Evolutionary conservation across 2,888 invertebrate species (phyloP), one percentile per base, ranked within the genome.

Genomic region (Gerris lacustris): DNA sequence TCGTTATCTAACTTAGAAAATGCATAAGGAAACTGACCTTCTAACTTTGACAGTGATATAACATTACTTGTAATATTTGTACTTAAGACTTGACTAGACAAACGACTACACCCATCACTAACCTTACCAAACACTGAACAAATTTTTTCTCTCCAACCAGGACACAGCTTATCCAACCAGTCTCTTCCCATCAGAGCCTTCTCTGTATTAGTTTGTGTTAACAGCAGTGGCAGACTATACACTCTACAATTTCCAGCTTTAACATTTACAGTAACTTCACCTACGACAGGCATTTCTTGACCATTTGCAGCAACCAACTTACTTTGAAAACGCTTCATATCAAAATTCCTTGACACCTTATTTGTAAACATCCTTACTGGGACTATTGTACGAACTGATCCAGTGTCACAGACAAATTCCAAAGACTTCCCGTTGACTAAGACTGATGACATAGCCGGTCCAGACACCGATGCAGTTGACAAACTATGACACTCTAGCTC

Each of bases 1-100:
- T 18, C 44, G 17, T 69, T 68, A 31, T 70, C 31, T 15, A 55
- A 55, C 15, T 55, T 55, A 55, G 55, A 55, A 55, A 55, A 55
- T 11, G 55, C 55, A 55, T 55, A 55, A 9, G 55, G 55, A 55
- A 55, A 55, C 15, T 5, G 9, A 55, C 15, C 15, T 55, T 55
- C 55, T 55, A 55, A 55, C 15, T 55, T 5, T 11, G 55, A 55
- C 55, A 11, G 15, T 31, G 31, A 31, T 11, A 55, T 11, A 55
- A 11, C 15, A 55, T 15, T 55, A 55, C 55, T 55, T 55, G 15
- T 15, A 11, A 55, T 11, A 11, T 55, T 15, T 55, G 55, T 11
- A 9, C 11, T 11, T 55, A 55, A 55, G 11, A 55, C 15, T 11
- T 55, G 55, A 55, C 55, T 55, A 11, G 55, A 55, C 55, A 15